phyloP scores from a whole-genome alignment of 2,113 vertebrate species.

The Falco punctatus region DNA sequence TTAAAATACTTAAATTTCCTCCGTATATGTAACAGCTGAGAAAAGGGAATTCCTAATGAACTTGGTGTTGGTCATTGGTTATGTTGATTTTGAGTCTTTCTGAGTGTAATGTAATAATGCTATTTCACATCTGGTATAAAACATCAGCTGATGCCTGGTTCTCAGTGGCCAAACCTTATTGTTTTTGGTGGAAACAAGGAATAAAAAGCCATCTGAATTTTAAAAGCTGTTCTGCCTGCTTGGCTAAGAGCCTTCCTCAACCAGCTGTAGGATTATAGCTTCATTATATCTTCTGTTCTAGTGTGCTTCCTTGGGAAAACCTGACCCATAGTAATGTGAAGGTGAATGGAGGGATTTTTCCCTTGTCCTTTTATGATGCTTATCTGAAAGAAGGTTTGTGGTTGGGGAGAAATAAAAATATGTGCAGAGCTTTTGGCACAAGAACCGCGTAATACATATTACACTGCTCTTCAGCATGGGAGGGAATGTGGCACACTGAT shows the following conservation, averaged over 20 bases:
- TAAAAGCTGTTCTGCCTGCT: neutral
- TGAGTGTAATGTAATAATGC: neutral
- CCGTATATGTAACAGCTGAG: neutral
- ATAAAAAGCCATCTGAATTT: neutral
- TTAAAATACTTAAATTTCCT: neutral
- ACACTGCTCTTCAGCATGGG: neutral
- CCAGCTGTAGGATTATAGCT: neutral
- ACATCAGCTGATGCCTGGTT: neutral
- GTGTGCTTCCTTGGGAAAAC: neutral
- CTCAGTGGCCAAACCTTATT: neutral
- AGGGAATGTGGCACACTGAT: constrained; percentile 20
- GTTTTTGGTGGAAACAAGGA: neutral
- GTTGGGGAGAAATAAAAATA: neutral
- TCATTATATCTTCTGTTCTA: neutral
- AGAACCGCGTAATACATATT: neutral
- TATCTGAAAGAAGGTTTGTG: neutral
- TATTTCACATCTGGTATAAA: neutral
- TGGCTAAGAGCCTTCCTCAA: neutral
- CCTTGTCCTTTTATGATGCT: neutral
- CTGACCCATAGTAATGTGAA: neutral
- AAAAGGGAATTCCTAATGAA: neutral
- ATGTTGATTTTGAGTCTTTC: neutral
- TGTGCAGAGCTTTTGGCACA: neutral
- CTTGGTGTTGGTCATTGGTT: neutral
- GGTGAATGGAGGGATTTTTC: neutral